Base-by-base conservation (phyloP, 2,113 vertebrate genomes). In the Crotalus viridis region DNA sequence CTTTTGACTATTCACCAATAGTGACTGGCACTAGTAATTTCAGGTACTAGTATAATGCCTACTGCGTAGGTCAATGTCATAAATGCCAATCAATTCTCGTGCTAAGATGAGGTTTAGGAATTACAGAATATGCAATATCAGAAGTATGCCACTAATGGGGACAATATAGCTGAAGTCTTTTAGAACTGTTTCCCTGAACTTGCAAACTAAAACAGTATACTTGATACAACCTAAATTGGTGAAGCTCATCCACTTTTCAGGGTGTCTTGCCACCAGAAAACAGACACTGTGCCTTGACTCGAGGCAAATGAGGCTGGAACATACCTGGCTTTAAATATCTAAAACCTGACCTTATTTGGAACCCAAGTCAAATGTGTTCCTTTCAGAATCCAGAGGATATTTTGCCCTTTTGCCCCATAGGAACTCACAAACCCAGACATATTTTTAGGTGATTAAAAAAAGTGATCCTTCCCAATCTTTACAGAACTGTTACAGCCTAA, bases 81-180 rank as follows among this genome's bases (percentile, higher is more conserved):
- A 87, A 89, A 92, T 87, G 74, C 64, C 91, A 94, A 91, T 74
- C 46, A 93, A 93, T 85, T 24, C 26, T 89, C 74, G 64, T 87
- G 81, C 57, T 59, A 90, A 39, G 33, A 33, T 87, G 89, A 87
- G 64, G 69, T 48, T 54, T 33, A 87, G 51, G 55, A 89, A 85
- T 91, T 87, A 89, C 81, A 93, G 57, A 52, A 85, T 64, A 93
- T 52, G 89, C 51, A 28, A 55, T 87, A 28, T 64, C 55, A 43
- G 81, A 54, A 48, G 28, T 85, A 61, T 26, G 28, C 86, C 56
- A 86, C 55, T 43, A 55, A 85, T 52, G 56, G 55, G 89, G 56
- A n/a, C 85, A 93, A 90, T 85, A 39, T 51, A 28, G 26, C 69
- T 85, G 57, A 85, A 93, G 24, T 39, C 48, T 85, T 90, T 85